These are phyloP conservation scores for Axea sp. DNA, from an alignment of 2,888 invertebrate species.

Conservation along the genomic window DNA sequence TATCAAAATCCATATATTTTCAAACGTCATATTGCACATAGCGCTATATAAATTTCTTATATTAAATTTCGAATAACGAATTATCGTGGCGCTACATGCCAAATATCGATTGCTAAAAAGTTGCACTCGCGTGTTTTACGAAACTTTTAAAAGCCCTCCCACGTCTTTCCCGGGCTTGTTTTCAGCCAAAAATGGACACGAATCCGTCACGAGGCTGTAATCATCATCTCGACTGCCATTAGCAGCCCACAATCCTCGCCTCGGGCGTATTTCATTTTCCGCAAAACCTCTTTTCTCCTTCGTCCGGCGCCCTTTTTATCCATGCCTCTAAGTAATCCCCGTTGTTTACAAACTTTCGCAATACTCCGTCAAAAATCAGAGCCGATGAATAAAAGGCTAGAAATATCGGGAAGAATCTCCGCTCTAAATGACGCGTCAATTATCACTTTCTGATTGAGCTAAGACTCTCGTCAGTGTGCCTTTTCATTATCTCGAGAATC, in stretches of 20 bases:
- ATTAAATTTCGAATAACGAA: no score
- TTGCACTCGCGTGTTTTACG: constrained; percentile 8
- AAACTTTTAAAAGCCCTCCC: constrained; percentile 24
- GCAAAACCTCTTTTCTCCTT: constrained; percentile 35
- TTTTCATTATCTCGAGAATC: constrained; percentile 43
- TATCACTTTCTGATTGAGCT: constrained; percentile 45
- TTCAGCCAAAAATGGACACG: constrained; percentile 53
- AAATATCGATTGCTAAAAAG: constrained; percentile 11
- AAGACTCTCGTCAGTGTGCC: constrained; percentile 24
- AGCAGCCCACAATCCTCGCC: constrained; percentile 46
- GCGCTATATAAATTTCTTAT: no score
- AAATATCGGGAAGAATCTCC: constrained; percentile 25
- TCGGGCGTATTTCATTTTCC: constrained; percentile 60
- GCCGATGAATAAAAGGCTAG: constrained; percentile 18
- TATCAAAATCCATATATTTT: no score
- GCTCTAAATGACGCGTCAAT: constrained; percentile 34
- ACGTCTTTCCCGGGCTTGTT: constrained; percentile 35
- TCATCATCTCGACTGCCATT: constrained; percentile 57
- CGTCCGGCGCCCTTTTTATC: constrained; percentile 13
- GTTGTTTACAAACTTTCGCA: constrained; percentile 47
- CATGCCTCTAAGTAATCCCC: constrained; percentile 43
- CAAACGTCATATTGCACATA: no score
- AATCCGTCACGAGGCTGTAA: constrained; percentile 50
- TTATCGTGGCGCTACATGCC: neutral
- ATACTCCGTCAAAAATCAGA: constrained; percentile 26